phyloP scores from a whole-genome alignment of 2,888 invertebrate genomes.

The Cyrtodaria siliqua region DNA sequence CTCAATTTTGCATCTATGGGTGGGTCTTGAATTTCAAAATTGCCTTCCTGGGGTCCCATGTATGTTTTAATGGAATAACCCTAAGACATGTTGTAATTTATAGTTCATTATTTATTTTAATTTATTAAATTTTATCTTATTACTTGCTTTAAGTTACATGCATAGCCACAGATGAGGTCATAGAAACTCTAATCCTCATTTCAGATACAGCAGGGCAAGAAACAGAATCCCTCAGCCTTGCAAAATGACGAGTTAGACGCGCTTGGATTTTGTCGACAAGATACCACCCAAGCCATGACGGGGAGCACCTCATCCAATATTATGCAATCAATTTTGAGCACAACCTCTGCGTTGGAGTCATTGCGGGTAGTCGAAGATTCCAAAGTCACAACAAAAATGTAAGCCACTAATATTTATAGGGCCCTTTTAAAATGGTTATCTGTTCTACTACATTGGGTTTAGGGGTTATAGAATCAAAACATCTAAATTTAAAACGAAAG shows the following conservation, averaged over 20 bases:
- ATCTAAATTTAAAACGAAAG: too few species aligned
- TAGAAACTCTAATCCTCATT: background rate
- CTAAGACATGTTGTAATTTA: too few species aligned
- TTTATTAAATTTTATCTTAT: background rate
- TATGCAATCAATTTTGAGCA: slow-evolving; percentile 48
- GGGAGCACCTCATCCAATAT: slow-evolving; percentile 40
- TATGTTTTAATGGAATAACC: too few species aligned
- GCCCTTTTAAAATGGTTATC: too few species aligned
- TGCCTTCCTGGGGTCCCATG: too few species aligned
- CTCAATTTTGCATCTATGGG: too few species aligned
- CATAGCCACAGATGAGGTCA: too few species aligned
- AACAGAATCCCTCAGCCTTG: background rate
- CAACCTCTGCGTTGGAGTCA: slow-evolving; percentile 46
- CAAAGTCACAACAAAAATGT: slow-evolving; percentile 66
- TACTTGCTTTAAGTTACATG: background rate
- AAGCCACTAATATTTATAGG: too few species aligned
- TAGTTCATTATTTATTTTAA: too few species aligned
- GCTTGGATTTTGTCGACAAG: slow-evolving; percentile 9
- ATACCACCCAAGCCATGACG: slow-evolving; percentile 1
- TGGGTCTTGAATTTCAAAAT: too few species aligned
- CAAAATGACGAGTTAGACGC: background rate
- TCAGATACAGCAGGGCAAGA: slow-evolving; percentile 18
- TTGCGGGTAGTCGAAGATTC: slow-evolving; percentile 66
- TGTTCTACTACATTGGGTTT: too few species aligned
- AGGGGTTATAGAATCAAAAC: too few species aligned